A percentile compares a stretch with the other conserved stretches of the same genome.
phyloP scores from a whole-genome alignment of 2,888 invertebrate species.

The Saturnia japonica region DNA sequence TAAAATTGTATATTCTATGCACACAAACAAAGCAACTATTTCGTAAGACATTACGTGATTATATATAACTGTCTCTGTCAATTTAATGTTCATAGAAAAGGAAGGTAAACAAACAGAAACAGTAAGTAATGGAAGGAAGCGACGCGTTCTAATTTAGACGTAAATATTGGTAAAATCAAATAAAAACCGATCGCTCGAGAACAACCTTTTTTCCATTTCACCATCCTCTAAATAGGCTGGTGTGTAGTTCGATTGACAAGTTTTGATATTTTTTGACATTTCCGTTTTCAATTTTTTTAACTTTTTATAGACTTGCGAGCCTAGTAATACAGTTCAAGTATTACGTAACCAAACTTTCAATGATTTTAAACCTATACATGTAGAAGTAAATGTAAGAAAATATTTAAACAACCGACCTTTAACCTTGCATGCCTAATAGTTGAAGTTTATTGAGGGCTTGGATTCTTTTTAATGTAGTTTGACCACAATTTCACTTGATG shows the following conservation, averaged over 20 bases:
- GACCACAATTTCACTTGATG: background rate
- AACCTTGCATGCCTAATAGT: too few relatives aligned
- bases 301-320: too few relatives aligned
- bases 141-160: slow-evolving; percentile 71
- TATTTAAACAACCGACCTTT: too few relatives aligned
- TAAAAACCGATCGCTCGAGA: slow-evolving; percentile 79
- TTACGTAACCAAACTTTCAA: too few relatives aligned
- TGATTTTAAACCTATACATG: too few relatives aligned
- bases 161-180: slow-evolving; percentile 80
- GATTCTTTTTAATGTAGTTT: background rate
- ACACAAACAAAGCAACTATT: background rate
- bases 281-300: too few relatives aligned
- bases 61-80: slow-evolving; percentile 3
- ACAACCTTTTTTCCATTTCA: slow-evolving; percentile 80
- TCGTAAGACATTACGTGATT: background rate
- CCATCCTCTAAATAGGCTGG: slow-evolving; percentile 70
- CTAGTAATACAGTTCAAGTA: too few relatives aligned
- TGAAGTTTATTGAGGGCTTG: background rate
- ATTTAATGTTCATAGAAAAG: background rate
- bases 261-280: slow-evolving; percentile 54
- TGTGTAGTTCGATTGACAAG: slow-evolving; percentile 30
- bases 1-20: background rate
- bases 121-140: slow-evolving; percentile 49
- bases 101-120: slow-evolving; percentile 37
- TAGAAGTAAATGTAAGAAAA: too few relatives aligned